These are phyloP conservation scores for Columba guinea DNA, from an alignment of 2,797 vertebrate species.

Conservation along the genomic window DNA sequence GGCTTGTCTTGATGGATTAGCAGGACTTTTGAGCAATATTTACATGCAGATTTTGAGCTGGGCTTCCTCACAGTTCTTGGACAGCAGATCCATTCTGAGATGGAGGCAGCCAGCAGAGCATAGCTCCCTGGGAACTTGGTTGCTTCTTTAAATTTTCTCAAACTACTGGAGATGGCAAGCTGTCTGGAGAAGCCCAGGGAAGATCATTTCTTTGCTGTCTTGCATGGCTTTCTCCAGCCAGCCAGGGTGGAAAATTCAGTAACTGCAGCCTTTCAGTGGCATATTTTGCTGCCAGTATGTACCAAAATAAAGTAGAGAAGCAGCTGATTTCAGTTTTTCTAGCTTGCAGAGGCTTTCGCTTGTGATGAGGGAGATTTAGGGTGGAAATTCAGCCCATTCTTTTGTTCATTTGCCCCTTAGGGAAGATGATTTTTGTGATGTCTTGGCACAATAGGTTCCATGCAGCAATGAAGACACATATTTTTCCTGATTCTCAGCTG, in stretches of 20 bases:
- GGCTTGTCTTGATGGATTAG: not conserved
- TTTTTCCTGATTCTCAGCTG: not conserved
- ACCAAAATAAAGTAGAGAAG: not conserved
- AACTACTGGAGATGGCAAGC: not conserved
- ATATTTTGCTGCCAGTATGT: not conserved
- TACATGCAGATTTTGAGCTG: not conserved
- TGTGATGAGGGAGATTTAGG: not conserved
- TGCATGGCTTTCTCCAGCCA: not conserved
- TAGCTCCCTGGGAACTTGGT: not conserved
- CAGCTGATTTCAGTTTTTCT: not conserved
- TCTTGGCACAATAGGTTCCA: not conserved
- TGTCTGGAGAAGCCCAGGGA: not conserved
- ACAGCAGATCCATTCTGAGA: not conserved
- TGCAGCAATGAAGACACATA: not conserved
- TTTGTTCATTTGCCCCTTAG: not conserved
- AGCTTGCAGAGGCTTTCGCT: not conserved
- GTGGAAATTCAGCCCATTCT: not conserved
- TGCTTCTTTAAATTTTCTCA: not conserved
- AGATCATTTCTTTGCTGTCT: not conserved
- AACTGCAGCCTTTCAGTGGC: not conserved
- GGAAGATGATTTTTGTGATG: not conserved
- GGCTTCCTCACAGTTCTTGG: not conserved
- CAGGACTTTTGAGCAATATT: not conserved
- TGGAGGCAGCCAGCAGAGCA: not conserved
- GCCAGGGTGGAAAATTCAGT: not conserved